These are phyloP conservation scores for Andrena bucephala DNA, from an alignment of 2,888 invertebrate genomes.

Conservation along the genomic window DNA sequence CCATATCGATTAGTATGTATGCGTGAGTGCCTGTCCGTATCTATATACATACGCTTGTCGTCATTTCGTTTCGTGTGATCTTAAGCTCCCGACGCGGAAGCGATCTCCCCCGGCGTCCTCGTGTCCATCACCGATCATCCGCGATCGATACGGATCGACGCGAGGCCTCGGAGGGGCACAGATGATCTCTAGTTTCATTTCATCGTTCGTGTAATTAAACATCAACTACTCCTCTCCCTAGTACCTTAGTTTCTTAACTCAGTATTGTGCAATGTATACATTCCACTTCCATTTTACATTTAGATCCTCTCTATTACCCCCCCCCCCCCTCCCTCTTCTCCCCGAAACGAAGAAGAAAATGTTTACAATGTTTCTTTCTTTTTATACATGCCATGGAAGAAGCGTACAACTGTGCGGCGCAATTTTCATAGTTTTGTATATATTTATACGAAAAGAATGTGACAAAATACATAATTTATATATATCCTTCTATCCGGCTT, in stretches of 20 bases:
- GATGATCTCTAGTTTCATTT: constrained; percentile 82
- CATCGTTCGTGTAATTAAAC: constrained; percentile 74
- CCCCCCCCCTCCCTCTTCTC: constrained; percentile 50
- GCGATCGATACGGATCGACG: constrained; percentile 49
- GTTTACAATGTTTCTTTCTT: constrained; percentile 60
- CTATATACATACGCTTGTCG: constrained; percentile 67
- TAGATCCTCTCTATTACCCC: constrained; percentile 49
- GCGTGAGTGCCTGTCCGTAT: constrained; percentile 84
- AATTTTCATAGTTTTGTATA: constrained; percentile 84
- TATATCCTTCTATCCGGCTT: constrained; percentile 74
- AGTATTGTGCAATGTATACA: constrained; percentile 84
- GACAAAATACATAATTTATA: constrained; percentile 85
- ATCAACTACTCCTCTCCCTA: constrained; percentile 60
- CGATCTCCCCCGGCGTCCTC: constrained; percentile 48
- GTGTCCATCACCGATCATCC: constrained; percentile 4
- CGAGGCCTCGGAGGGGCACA: constrained; percentile 68
- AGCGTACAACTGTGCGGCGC: constrained; percentile 76
- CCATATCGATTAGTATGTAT: constrained; percentile 83
- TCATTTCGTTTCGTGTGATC: constrained; percentile 67
- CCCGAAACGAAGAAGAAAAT: constrained; percentile 51
- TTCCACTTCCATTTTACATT: constrained; percentile 76
- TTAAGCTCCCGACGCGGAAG: constrained; percentile 51
- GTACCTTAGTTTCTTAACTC: constrained; percentile 78
- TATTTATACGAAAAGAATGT: constrained; percentile 82
- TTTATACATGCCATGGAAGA: constrained; percentile 80